Conservation (phyloP, 2,797 vertebrate genomes). For the Australoheros facetus region DNA sequence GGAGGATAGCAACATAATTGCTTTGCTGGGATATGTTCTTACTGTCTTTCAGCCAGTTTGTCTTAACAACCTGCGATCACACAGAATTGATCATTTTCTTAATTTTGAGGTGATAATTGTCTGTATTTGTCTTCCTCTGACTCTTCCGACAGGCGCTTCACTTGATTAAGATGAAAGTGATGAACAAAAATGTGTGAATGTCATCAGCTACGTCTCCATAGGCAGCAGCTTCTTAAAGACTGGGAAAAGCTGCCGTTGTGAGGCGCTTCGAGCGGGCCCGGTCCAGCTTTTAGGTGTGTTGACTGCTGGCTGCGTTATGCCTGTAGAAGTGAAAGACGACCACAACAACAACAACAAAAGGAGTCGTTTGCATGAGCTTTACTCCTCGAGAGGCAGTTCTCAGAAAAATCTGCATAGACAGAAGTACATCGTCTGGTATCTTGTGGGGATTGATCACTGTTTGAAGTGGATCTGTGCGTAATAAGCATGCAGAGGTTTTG, state of each 20-base stretch:
- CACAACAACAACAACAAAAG: background rate
- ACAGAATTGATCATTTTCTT: conserved; percentile 13
- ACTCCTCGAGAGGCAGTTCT: background rate
- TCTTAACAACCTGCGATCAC: conserved; percentile 32
- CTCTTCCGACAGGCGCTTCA: background rate
- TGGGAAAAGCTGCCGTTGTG: background rate
- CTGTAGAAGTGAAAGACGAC: background rate
- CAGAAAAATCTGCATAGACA: background rate
- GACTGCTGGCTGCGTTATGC: background rate
- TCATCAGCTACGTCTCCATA: background rate
- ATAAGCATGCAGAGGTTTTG: conserved; percentile 48
- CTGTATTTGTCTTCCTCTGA: conserved; percentile 11
- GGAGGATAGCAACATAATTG: conserved; percentile 34
- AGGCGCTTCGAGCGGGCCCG: background rate
- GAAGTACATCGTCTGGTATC: conserved; percentile 21
- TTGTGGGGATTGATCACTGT: conserved; percentile 41
- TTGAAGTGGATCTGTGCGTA: conserved; percentile 44
- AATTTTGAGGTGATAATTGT: conserved; percentile 23
- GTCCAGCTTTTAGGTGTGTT: background rate
- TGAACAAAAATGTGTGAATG: conserved; percentile 10
- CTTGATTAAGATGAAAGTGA: background rate
- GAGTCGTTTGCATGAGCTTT: conserved; percentile 2
- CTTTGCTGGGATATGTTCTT: conserved; percentile 25
- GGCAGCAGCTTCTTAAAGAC: background rate
- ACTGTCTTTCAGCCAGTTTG: conserved; percentile 1